Conservation (phyloP, 2,113 vertebrate genomes). For the Nyctibius bracteatus region DNA sequence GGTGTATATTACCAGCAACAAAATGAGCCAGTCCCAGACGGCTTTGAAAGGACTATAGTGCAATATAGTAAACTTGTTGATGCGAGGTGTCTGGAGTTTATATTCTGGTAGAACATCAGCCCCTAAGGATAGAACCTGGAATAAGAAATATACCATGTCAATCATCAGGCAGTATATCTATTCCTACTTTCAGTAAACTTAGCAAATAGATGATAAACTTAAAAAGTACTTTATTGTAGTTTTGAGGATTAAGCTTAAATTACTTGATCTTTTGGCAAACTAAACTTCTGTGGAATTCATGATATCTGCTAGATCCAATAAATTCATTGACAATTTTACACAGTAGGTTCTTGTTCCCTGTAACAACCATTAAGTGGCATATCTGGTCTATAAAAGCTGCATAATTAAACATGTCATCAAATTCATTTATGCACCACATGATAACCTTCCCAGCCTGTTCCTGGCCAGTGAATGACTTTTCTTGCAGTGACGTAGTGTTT, state of each 20-base stretch:
- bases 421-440: not conserved
- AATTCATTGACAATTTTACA: not conserved
- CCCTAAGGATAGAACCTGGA: slow-evolving; percentile 93
- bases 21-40: slow-evolving; percentile 98
- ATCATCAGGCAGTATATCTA: not conserved
- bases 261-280: not conserved
- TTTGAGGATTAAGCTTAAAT: not conserved
- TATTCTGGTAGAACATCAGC: slow-evolving; percentile 98
- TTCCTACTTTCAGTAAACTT: not conserved
- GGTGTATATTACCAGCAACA: slow-evolving; percentile 95
- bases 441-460: not conserved
- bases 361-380: not conserved
- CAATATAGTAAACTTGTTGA: slow-evolving; percentile 98
- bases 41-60: slow-evolving; percentile 99
- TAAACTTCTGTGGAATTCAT: not conserved
- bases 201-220: not conserved
- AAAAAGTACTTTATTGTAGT: not conserved
- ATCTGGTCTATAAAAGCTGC: not conserved
- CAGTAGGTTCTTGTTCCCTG: not conserved
- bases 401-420: not conserved
- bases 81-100: slow-evolving; percentile 96
- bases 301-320: not conserved
- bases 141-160: not conserved
- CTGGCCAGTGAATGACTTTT: not conserved
- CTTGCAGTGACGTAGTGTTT: not conserved